Evolutionary conservation across 2,113 vertebrate species (phyloP), one percentile per base, ranked within the genome.

Genomic region (Mystacornis crossleyi): DNA sequence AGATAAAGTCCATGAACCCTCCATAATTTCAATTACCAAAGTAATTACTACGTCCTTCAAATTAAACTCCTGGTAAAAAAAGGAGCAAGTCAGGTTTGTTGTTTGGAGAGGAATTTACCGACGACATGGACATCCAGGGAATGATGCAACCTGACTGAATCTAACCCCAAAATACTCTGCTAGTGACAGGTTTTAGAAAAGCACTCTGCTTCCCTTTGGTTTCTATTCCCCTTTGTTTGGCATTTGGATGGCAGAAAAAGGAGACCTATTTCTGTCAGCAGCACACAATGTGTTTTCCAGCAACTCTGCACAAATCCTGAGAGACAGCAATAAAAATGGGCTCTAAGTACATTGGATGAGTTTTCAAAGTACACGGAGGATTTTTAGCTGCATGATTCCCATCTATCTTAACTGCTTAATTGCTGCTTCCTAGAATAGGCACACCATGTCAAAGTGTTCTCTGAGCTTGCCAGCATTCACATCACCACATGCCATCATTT

Each of bases 131-230:
- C 50, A 36, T 48, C 51, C 50, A 80, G 54, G 66, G 81, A 97
- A 93, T 86, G 91, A 93, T 1, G 3, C 79, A 79, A 82, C 73
- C 55, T 86, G 11, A 11, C 50, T 92, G 88, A 88, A 91, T 50
- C 55, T 60, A 92, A 93, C 81, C 93, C 72, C 4, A 92, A 96
- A 97, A 95, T 74, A 96, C 42, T 36, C 58, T 93, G 67, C 91
- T 95, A 96, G 85, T 94, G 95, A 88, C 75, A 93, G 70, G 77
- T 89, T 92, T 96, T 96, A 91, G 94, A 97, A 97, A 96, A 95
- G 80, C 84, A 69, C 34, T 72, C 43, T 79, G 84, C 85, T 95
- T 97, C 90, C 53, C 93, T 90, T 89, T 89, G 57, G 81, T 95
- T 93, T 96, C 81, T 14, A 69, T 81, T 96, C 94, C 90, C 94